Conservation (phyloP, 2,113 vertebrate species). For the Vulpes lagopus region DNA sequence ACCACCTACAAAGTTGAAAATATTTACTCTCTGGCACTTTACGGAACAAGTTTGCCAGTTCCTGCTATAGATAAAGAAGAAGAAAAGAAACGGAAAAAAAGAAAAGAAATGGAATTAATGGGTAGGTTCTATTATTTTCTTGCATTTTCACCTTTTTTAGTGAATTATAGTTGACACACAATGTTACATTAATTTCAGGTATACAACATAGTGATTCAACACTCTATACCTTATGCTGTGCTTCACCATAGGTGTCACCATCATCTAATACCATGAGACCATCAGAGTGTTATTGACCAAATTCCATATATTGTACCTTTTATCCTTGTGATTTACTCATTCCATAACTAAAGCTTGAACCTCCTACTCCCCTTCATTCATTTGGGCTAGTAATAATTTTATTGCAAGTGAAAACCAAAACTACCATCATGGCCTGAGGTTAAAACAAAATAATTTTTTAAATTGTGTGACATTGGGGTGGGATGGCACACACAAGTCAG, state of each 20-base stretch:
- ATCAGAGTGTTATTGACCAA: background rate
- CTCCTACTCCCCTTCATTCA: background rate
- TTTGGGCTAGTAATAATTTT: background rate
- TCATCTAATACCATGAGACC: background rate
- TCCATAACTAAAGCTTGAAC: background rate
- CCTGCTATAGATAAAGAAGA: background rate
- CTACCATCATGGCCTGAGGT: background rate
- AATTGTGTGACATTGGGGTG: background rate
- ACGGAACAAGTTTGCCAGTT: background rate
- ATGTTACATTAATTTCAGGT: background rate
- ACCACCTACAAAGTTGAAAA: background rate
- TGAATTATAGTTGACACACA: background rate
- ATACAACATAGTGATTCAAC: background rate
- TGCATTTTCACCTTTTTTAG: background rate
- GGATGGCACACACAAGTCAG: background rate
- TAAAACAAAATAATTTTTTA: background rate
- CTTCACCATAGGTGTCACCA: background rate
- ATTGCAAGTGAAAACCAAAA: background rate
- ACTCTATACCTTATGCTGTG: background rate
- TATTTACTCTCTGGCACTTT: background rate
- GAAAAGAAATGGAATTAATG: background rate
- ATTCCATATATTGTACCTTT: background rate
- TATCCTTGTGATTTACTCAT: background rate
- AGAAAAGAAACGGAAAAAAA: background rate
- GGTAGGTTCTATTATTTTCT: background rate